Percentiles rank a stretch among this genome's conserved stretches.
Conservation (phyloP, 1,140 invertebrate species). For the Drosophila trapezifrons region DNA sequence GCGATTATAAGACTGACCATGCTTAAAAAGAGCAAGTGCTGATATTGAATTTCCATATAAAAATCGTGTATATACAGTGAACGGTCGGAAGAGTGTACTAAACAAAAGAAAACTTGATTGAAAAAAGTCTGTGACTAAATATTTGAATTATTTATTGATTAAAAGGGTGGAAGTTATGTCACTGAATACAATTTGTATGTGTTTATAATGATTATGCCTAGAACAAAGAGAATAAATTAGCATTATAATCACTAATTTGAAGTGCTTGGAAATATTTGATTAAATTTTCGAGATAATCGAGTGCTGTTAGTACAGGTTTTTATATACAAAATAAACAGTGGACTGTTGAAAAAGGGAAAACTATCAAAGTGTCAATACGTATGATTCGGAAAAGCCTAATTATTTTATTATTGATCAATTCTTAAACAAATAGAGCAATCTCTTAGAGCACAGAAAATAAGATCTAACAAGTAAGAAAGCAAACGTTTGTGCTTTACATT, state of each 20-base stretch:
- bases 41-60: conserved; percentile 18
- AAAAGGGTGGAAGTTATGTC: background rate
- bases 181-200: too few relatives aligned
- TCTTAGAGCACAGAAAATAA: background rate
- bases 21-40: conserved; percentile 16
- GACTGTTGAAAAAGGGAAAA: too few relatives aligned
- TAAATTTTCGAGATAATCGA: background rate
- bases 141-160: background rate
- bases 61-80: background rate
- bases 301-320: background rate
- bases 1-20: conserved; percentile 16
- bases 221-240: background rate
- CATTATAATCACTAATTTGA: background rate
- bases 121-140: background rate
- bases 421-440: background rate
- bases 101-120: background rate
- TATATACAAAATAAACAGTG: background rate
- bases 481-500: too few relatives aligned
- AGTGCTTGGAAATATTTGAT: background rate
- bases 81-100: background rate
- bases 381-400: background rate
- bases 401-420: background rate
- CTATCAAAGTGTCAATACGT: background rate
- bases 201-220: background rate
- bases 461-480: too few relatives aligned